A percentile compares a stretch with the other conserved stretches of the same genome.
These are phyloP conservation scores for Eledona agricola DNA, from an alignment of 2,888 invertebrate species.

Conservation along the genomic window DNA sequence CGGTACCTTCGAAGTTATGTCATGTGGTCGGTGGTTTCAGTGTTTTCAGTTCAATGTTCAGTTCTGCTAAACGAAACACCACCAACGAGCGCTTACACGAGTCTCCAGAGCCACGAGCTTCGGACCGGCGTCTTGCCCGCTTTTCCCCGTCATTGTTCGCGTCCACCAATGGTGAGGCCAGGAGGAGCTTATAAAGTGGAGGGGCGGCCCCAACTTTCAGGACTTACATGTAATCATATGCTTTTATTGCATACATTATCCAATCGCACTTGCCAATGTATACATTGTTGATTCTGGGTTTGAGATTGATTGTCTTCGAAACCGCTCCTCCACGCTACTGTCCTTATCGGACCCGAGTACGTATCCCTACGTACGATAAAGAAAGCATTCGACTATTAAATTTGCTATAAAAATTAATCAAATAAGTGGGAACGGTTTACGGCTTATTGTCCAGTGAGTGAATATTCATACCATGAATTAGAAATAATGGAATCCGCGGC, in stretches of 20 bases:
- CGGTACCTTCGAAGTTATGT: slow-evolving; percentile 46
- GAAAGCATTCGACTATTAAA: no score
- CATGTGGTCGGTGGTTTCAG: slow-evolving; percentile 41
- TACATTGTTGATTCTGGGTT: slow-evolving; percentile 35
- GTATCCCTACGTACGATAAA: no score
- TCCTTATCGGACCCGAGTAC: slow-evolving; percentile 9
- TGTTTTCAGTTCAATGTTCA: slow-evolving; percentile 12
- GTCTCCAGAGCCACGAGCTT: slow-evolving; percentile 42
- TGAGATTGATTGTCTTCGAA: slow-evolving; percentile 24
- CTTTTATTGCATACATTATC: slow-evolving; percentile 57
- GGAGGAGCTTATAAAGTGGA: slow-evolving; percentile 58
- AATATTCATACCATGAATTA: no score
- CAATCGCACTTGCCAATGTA: slow-evolving; percentile 36
- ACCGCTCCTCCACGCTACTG: slow-evolving; percentile 23
- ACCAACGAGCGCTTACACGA: slow-evolving; percentile 41
- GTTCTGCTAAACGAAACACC: slow-evolving; percentile 32
- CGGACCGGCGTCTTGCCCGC: slow-evolving; percentile 42
- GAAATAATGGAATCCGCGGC: no score
- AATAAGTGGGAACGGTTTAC: no score
- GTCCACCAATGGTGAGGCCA: slow-evolving; percentile 51
- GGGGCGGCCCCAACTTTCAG: slow-evolving; percentile 51
- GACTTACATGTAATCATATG: slow-evolving; percentile 57
- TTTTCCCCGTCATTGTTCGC: slow-evolving; percentile 42
- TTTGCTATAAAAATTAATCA: no score
- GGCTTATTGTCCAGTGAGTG: no score